A percentile compares a stretch with the other conserved stretches of the same genome.
These are phyloP conservation scores for Erannis defoliaria DNA, from an alignment of 2,888 invertebrate genomes.

Conservation along the genomic window DNA sequence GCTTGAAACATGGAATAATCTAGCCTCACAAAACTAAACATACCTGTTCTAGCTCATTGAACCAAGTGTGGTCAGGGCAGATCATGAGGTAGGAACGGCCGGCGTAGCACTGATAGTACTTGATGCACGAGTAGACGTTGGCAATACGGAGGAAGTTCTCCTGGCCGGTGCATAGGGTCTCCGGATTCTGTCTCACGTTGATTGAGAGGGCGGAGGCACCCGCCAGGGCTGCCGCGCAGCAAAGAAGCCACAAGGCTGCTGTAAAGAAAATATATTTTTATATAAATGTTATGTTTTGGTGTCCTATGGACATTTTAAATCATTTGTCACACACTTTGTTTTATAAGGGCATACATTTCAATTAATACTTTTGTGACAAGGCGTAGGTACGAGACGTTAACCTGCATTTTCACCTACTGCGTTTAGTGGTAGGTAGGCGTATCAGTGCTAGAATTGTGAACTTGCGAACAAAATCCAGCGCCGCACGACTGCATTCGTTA, in stretches of 20 bases:
- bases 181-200: conserved; percentile 76
- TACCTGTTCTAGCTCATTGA: conserved; percentile 79
- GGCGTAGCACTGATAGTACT: conserved; percentile 81
- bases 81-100: conserved; percentile 75
- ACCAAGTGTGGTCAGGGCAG: conserved; percentile 77
- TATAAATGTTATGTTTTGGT: no score
- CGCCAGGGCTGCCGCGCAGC: conserved; percentile 64
- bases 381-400: no score
- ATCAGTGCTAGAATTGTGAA: no score
- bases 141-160: conserved; percentile 81
- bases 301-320: no score
- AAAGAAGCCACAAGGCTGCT: conserved; percentile 62
- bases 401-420: no score
- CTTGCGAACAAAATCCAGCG: no score
- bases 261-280: conserved; percentile 17
- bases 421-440: no score
- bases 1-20: no score
- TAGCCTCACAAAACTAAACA: neutral
- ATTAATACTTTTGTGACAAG: no score
- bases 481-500: no score
- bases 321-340: no score
- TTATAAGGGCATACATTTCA: no score
- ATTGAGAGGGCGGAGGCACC: conserved; percentile 77
- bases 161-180: conserved; percentile 79
- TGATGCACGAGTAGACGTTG: conserved; percentile 66